phyloP scores from a whole-genome alignment of 2,888 invertebrate genomes.

The Hetaerina titia region DNA sequence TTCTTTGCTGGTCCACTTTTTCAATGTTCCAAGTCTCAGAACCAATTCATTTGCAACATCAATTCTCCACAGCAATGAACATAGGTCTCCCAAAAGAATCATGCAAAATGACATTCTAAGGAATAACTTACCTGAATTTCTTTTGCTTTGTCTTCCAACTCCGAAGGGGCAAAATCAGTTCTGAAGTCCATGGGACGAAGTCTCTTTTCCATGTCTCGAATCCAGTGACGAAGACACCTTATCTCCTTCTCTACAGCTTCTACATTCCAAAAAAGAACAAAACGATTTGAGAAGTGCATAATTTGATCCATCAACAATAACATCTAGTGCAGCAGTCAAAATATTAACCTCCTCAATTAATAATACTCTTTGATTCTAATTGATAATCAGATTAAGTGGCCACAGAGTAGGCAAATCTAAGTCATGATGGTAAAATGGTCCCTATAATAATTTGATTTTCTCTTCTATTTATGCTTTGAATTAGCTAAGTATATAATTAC shows the following conservation, averaged over 20 bases:
- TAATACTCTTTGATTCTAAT: not conserved
- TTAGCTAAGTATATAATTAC: too few species aligned
- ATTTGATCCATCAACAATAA: not conserved
- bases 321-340: too few species aligned
- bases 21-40: too few species aligned
- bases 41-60: too few species aligned
- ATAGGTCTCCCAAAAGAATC: not conserved
- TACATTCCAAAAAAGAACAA: conserved; percentile 70
- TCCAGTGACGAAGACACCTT: conserved; percentile 89
- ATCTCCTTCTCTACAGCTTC: conserved; percentile 88
- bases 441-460: too few species aligned
- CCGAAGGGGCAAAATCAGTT: conserved; percentile 82
- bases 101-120: conserved; percentile 14
- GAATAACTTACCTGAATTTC: conserved; percentile 88
- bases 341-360: not conserved
- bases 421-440: too few species aligned
- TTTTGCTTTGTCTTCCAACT: conserved; percentile 87
- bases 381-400: not conserved
- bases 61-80: too few species aligned
- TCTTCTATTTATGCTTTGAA: too few species aligned
- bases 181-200: conserved; percentile 87
- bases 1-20: too few species aligned
- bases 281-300: not conserved
- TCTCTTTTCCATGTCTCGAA: conserved; percentile 90
- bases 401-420: not conserved